Evolutionary conservation across 2,888 invertebrate genomes (phyloP).

Genomic region (Cryptus armator): DNA sequence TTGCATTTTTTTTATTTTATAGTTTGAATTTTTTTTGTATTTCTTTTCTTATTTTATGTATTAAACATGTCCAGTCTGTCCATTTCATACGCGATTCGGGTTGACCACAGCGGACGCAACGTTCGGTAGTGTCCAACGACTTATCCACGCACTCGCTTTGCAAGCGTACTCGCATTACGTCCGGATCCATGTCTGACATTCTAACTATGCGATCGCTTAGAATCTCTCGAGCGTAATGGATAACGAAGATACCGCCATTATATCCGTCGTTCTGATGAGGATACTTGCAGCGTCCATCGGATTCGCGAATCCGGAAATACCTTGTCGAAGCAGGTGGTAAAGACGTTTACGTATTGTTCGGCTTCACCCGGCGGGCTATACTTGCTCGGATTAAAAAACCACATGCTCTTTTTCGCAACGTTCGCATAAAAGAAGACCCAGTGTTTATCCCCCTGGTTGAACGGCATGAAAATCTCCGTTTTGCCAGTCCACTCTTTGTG

Average conservation of each 20-base stretch:
- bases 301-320: conserved; percentile 33
- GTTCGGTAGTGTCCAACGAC: conserved; percentile 22
- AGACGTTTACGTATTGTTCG: neutral
- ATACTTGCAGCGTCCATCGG: conserved; percentile 29
- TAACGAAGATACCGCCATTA: conserved; percentile 55
- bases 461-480: conserved; percentile 16
- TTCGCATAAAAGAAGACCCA: conserved; percentile 12
- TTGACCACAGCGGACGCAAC: conserved; percentile 46
- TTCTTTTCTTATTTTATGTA: conserved; percentile 19
- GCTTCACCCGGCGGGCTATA: neutral
- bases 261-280: conserved; percentile 47
- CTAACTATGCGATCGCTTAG: conserved; percentile 1
- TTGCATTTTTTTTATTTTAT: no score
- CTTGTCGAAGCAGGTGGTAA: conserved; percentile 2
- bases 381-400: conserved; percentile 3
- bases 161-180: conserved; percentile 27
- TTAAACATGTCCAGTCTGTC: conserved; percentile 11
- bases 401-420: neutral
- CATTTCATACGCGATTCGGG: no score
- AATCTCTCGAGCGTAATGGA: conserved; percentile 48
- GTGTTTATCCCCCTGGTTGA: neutral
- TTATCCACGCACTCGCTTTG: conserved; percentile 9
- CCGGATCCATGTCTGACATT: conserved; percentile 16
- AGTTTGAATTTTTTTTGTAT: no score
- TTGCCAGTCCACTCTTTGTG: neutral